Conservation (phyloP, 2,888 invertebrate species). For the Euplagia quadripunctaria region DNA sequence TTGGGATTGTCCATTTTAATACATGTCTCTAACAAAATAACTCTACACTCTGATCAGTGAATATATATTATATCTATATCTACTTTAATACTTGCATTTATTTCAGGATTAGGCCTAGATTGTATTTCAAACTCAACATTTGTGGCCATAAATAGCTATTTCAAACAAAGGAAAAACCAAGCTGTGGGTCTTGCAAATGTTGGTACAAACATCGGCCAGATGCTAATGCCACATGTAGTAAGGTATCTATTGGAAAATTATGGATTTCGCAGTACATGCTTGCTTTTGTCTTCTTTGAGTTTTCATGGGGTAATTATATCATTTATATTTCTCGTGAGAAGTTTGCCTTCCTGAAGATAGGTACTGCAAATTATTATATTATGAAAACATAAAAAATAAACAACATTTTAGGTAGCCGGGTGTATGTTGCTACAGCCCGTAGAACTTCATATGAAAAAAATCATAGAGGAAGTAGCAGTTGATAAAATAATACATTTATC, state of each 20-base stretch:
- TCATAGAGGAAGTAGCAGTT: slow-evolving; percentile 72
- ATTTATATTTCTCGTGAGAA: background rate
- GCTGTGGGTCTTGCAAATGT: slow-evolving; percentile 93
- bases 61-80: background rate
- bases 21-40: no score
- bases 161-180: slow-evolving; percentile 89
- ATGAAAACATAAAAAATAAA: background rate
- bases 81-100: slow-evolving; percentile 19
- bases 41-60: no score
- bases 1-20: no score
- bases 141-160: slow-evolving; percentile 91
- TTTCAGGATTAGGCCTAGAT: slow-evolving; percentile 90
- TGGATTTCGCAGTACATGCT: slow-evolving; percentile 89
- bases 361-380: background rate
- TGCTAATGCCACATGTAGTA: slow-evolving; percentile 91
- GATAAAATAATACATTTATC: slow-evolving; percentile 75
- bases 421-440: slow-evolving; percentile 88
- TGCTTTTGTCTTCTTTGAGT: slow-evolving; percentile 89
- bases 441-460: slow-evolving; percentile 83
- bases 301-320: slow-evolving; percentile 87
- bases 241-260: slow-evolving; percentile 89
- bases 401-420: slow-evolving; percentile 82
- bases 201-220: slow-evolving; percentile 92
- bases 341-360: background rate
- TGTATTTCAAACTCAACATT: slow-evolving; percentile 91